Evolutionary conservation across 1,140 invertebrate species (phyloP), one percentile per base, ranked within the genome.

Genomic region (Drosophila novamexicana): DNA sequence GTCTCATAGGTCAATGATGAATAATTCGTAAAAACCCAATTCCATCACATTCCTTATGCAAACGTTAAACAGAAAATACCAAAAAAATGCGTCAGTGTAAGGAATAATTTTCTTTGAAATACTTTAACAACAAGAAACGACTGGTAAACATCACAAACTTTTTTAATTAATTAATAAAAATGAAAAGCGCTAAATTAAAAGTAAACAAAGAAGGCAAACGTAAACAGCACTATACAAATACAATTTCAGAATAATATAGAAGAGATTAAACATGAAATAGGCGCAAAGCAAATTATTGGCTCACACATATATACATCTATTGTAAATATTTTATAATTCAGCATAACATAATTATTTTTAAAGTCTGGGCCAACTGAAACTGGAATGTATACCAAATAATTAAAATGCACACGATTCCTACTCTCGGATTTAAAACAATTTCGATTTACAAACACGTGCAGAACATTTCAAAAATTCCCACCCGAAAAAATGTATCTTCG

Each of bases 201-300:
- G 45, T 62, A 61, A 81, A 77, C 68, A 77, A 49, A 40, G 50
- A 66, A 77, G 67, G 66, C 40, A 77, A 44, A 76, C 72, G 32
- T 22, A 22, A 29, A 29, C 22, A 5, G 22, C 22, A 29, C 22
- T 22, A 22, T 22, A 42, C 12, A n/a, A 8, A 37, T 37, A 37
- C 36, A 9, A 37, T 39, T 39, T 39, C 37, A 39, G 37, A 7
- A 12, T 39, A 9, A 7, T 36, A 36, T 7, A 7, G 36, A 7
- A 37, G 9, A 37, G 36, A 37, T 37, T 37, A 1, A 37, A 9
- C 7, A n/a, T 40, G 10, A 12, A n/a, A 40, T 5, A 6, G 10
- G 10, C 4, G 3, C 12, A 6, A n/a, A 40, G 8, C 37, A 39
- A 3, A 39, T 18, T 18, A 18, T 18, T 18, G 18, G 18, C 18